phyloP scores from a whole-genome alignment of 2,113 vertebrate species.

The Corvus moneduloides region DNA sequence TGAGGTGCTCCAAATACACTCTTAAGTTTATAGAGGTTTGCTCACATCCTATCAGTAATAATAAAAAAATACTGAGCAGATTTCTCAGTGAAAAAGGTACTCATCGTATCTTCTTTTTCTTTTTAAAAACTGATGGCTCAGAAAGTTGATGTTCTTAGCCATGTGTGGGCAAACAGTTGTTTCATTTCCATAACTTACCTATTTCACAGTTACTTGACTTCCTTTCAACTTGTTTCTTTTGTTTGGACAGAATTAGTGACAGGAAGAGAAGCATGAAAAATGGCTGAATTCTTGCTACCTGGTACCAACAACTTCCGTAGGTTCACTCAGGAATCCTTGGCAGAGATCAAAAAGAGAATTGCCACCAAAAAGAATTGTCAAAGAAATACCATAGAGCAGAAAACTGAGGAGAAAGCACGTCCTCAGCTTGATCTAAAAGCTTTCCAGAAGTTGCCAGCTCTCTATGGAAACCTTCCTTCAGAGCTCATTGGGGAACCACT shows the following conservation, averaged over 20 bases:
- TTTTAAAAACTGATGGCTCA: not conserved
- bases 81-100: not conserved
- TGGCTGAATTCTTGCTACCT: slow-evolving; percentile 86
- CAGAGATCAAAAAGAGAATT: slow-evolving; percentile 86
- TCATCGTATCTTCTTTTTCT: not conserved
- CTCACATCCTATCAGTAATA: not conserved
- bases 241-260: slow-evolving; percentile 72
- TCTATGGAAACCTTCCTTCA: slow-evolving; percentile 87
- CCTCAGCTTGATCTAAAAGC: slow-evolving; percentile 87
- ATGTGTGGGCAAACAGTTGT: not conserved
- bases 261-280: slow-evolving; percentile 89
- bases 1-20: not conserved
- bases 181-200: not conserved
- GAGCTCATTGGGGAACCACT: slow-evolving; percentile 88
- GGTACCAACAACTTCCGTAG: slow-evolving; percentile 86
- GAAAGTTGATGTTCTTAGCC: not conserved
- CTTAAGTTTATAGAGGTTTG: not conserved
- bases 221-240: not conserved
- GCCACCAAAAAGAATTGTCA: slow-evolving; percentile 58
- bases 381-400: slow-evolving; percentile 20
- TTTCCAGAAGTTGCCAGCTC: slow-evolving; percentile 89
- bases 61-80: not conserved
- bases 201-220: not conserved
- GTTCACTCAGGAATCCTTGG: slow-evolving; percentile 91
- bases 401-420: slow-evolving; percentile 66